Conservation (phyloP, 2,888 invertebrate genomes). For the Cryptocephalus primarius region DNA sequence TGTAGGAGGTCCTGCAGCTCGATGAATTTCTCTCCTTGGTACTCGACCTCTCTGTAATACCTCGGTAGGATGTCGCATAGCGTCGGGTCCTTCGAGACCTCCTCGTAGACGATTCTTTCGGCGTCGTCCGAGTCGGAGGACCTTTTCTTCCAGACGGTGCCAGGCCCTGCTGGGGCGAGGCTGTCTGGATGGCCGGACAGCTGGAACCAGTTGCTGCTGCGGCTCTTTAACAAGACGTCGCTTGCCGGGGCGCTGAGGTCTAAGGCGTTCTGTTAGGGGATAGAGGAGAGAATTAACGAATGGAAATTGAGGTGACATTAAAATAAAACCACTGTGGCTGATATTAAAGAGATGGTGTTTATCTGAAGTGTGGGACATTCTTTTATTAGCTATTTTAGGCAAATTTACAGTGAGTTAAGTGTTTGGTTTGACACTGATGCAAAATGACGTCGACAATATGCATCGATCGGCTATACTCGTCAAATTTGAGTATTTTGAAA, state of each 20-base stretch:
- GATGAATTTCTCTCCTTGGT: constrained; percentile 74
- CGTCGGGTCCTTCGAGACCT: constrained; percentile 61
- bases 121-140: constrained; percentile 57
- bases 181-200: constrained; percentile 88
- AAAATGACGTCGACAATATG: too few relatives aligned
- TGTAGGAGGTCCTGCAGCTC: constrained; percentile 90
- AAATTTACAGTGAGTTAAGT: too few relatives aligned
- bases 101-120: constrained; percentile 70
- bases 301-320: too few relatives aligned
- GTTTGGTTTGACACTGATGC: too few relatives aligned
- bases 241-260: constrained; percentile 86
- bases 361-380: too few relatives aligned
- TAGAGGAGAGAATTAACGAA: too few relatives aligned
- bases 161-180: constrained; percentile 84
- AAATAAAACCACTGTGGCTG: too few relatives aligned
- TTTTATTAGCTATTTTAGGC: too few relatives aligned
- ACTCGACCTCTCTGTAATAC: constrained; percentile 74
- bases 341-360: too few relatives aligned
- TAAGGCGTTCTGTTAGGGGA: constrained; percentile 66
- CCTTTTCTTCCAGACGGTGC: constrained; percentile 88
- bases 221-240: constrained; percentile 68
- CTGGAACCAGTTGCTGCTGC: constrained; percentile 73
- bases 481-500: too few relatives aligned
- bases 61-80: constrained; percentile 67
- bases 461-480: too few relatives aligned